Evolutionary conservation across 2,888 invertebrate genomes (phyloP), one percentile per base, ranked within the genome.

Genomic region (Gari tellinella): DNA sequence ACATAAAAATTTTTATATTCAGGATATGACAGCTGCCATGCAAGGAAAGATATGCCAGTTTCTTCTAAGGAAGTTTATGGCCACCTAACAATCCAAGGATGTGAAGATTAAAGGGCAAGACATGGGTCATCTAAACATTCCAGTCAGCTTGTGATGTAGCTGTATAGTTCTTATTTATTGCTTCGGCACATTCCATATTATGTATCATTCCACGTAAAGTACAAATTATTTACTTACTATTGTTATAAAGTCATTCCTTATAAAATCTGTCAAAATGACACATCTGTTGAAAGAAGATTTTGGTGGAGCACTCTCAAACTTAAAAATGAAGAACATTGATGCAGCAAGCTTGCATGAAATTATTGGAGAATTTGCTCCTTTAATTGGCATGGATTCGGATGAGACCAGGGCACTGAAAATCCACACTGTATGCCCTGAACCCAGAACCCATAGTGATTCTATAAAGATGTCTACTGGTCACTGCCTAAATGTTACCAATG

Each of bases 351-450:
- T 78, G 8, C 66, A 78, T 60, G 78, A 78, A 43, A 78, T 78
- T n/a, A 73, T 78, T 41, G 63, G 68, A 31, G 78, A 78, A 63
- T 78, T 78, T 67, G 78, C 78, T 48, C 78, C 78, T 26, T 56
- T 78, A 55, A 49, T 66, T 53, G 78, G 72, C n/a, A 70, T 69
- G 21, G 69, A 41, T 5, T 66, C 55, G 5, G 74, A 74, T 19
- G 53, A 57, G 14, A 31, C 31, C 10, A 31, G 31, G 4, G 31
- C 31, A 31, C 31, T 31, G 31, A 31, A 31, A 31, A 31, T 4
- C 10, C 31, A 31, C 31, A 31, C 31, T 31, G 31, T 31, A 7
- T 31, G 31, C 10, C 31, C 10, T 7, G 31, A 31, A 31, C 10
- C 31, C 10, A 31, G 10, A 10, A 31, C 4, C 4, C 5, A 4